Evolutionary conservation across 2,888 invertebrate species (phyloP).

Genomic region (Opisthograptis luteolata): DNA sequence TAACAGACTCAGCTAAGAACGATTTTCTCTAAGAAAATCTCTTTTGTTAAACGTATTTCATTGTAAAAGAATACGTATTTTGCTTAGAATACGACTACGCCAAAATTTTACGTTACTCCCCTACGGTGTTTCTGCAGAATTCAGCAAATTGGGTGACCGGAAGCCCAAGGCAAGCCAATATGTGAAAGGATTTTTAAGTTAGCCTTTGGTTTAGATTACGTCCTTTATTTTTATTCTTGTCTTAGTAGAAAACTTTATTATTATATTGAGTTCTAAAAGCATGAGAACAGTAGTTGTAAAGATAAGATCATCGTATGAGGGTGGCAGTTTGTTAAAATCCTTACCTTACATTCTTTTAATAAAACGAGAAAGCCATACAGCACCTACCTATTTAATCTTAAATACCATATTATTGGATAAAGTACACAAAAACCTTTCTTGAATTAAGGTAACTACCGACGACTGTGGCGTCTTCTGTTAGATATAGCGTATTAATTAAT

Average conservation of each 20-base stretch:
- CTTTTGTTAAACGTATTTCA: constrained; percentile 25
- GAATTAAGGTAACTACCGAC: too few species aligned
- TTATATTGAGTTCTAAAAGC: neutral
- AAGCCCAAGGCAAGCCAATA: constrained; percentile 14
- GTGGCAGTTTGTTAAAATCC: too few species aligned
- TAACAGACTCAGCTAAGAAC: constrained; percentile 34
- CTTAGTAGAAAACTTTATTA: neutral
- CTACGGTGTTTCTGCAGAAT: constrained; percentile 8
- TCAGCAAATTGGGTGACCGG: constrained; percentile 26
- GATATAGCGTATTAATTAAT: too few species aligned
- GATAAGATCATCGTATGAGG: too few species aligned
- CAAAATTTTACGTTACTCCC: constrained; percentile 12
- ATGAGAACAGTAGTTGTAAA: too few species aligned
- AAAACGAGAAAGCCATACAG: too few species aligned
- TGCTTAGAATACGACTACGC: constrained; percentile 9
- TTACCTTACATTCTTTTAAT: too few species aligned
- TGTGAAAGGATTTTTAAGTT: constrained; percentile 13
- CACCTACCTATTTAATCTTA: too few species aligned
- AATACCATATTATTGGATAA: too few species aligned
- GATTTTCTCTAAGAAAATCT: constrained; percentile 32
- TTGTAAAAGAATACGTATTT: constrained; percentile 18
- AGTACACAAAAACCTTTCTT: too few species aligned
- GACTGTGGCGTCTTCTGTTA: too few species aligned
- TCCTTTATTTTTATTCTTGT: constrained; percentile 8
- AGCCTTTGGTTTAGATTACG: constrained; percentile 3